Evolutionary conservation across 2,888 invertebrate genomes (phyloP), one percentile per base, ranked within the genome.

Genomic region (Baccha elongata): DNA sequence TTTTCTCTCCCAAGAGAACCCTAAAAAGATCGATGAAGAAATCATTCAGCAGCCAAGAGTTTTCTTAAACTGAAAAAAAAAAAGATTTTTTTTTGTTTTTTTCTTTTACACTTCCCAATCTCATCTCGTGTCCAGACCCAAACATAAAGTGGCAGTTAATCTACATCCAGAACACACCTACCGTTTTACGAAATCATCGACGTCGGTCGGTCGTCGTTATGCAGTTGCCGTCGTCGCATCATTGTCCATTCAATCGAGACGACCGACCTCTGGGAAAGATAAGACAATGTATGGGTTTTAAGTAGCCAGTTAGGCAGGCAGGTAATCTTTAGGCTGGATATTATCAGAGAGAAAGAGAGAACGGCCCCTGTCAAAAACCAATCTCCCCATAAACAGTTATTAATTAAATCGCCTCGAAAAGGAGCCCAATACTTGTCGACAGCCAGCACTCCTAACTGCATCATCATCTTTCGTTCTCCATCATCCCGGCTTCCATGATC

Each of bases 371-470:
- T 83, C 78, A 78, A 78, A 83, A 78, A 73, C n/a, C 83, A 78
- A 83, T 83, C 83, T 83, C 72, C 52, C 78, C 83, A 73, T 83
- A 83, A 83, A 78, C 83, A 83, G 83, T 83, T 83, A 83, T 83
- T 83, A 83, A 83, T 83, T 83, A 83, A 83, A 83, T 73, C 83
- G 78, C 83, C 78, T 83, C 68, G 13, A 83, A 83, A 83, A 83
- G 81, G 72, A 83, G 83, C 72, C 68, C 48, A 68, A 76, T 67
- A 83, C 78, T 78, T 78, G 83, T 83, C 78, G 83, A 83, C 83
- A 83, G 78, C 71, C 35, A 50, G 23, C 60, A 65, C 81, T 81
- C 76, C 81, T 72, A 76, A 76, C 81, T 76, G 76, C 81, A 71
- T 67, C 75, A 67, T 67, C 81, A 72, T 81, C 65, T 40, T 46